phyloP scores from a whole-genome alignment of 2,113 vertebrate species.

The Scomber scombrus region DNA sequence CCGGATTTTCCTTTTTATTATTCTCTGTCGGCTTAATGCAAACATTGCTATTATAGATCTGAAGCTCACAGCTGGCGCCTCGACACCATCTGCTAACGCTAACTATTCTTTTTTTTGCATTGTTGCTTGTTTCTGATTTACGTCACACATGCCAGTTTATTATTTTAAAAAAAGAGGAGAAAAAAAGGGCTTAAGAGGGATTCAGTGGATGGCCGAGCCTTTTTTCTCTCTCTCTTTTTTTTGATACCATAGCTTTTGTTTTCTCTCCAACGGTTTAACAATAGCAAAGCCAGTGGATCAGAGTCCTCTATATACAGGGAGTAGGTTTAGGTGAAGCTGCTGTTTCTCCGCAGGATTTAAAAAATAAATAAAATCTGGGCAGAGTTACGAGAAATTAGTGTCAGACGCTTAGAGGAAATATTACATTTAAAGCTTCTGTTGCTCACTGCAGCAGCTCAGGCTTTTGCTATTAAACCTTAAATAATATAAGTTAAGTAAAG shows the following conservation, averaged over 20 bases:
- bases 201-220: constrained; percentile 23
- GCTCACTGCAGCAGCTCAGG: too few relatives aligned
- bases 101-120: constrained; percentile 40
- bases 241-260: constrained; percentile 25
- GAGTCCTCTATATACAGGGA: neutral
- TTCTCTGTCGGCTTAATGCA: neutral
- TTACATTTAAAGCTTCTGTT: neutral
- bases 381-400: neutral
- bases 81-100: constrained; percentile 29
- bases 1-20: too few relatives aligned
- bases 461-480: too few relatives aligned
- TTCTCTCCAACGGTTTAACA: constrained; percentile 31
- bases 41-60: constrained; percentile 19
- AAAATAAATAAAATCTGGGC: neutral
- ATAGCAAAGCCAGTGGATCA: constrained; percentile 13
- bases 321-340: constrained; percentile 15
- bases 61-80: constrained; percentile 5
- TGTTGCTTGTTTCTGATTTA: constrained; percentile 33
- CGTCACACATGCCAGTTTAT: constrained; percentile 45
- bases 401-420: neutral
- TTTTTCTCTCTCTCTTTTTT: constrained; percentile 19
- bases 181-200: constrained; percentile 49
- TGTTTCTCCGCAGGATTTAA: neutral
- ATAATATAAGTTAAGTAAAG: too few relatives aligned
- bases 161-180: neutral